Evolutionary conservation across 2,797 vertebrate genomes (phyloP), one percentile per base, ranked within the genome.

Genomic region (Tokudaia muenninki): DNA sequence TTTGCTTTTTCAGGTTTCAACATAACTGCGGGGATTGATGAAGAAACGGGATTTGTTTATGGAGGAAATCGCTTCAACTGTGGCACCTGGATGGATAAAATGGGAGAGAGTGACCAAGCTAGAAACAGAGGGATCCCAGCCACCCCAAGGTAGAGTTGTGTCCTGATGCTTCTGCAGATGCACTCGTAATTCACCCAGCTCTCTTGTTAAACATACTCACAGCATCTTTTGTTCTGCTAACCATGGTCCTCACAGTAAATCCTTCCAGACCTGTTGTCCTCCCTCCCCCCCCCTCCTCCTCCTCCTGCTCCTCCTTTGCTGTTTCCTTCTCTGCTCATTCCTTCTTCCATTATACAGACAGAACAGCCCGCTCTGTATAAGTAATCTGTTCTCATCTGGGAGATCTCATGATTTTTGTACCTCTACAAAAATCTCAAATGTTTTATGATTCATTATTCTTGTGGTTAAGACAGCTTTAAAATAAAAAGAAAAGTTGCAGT

Each of bases 71-170:
- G 98, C 80, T 99, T 99, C 82, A 99, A 99, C 89, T 99, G 99
- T 93, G 99, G 99, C 55, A 99, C 99, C 0, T 99, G 99, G 99
- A 99, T 99, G 99, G 99, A 99, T 98, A 99, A 99, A 98, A 99
- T 99, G 99, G 99, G 99, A 90, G 99, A 99, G 93, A 99, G 99
- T 0, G 99, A 99, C 12, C 98, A 65, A 97, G 99, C 99, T 47
- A 98, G 98, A 67, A 99, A 99, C 98, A 99, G 94, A 98, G 99
- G 99, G 96, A 99, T 99, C 98, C 99, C 99, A 21, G 99, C 99
- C 87, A 99, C 99, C 41, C 99, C 99, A 0, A 99, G 99, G 99
- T 99, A 97, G n/a, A 50, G 70, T 82, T 77, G 13, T 70, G 37
- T 82, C 52, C 41, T 2, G 24, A 1, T 77, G 14, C 31, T 74